Conservation (phyloP, 2,113 vertebrate genomes). For the Melanerpes formicivorus region DNA sequence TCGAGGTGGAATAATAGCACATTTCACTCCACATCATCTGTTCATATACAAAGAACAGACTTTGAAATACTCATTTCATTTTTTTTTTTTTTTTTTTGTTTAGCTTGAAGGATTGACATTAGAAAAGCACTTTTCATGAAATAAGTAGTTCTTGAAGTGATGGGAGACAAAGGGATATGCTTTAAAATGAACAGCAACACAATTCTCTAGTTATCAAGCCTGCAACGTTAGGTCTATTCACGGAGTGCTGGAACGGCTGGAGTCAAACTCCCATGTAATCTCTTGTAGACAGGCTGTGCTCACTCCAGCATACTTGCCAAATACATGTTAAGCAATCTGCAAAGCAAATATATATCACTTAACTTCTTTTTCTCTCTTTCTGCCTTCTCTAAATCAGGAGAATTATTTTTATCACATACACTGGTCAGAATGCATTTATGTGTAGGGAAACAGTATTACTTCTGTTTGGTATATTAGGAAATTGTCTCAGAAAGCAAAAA, state of each 20-base stretch:
- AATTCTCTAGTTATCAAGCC: slow-evolving; percentile 30
- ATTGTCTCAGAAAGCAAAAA: neutral
- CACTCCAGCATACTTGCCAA: neutral
- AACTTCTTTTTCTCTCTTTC: neutral
- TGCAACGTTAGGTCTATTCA: slow-evolving; percentile 23
- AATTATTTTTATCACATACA: neutral
- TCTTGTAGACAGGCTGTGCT: slow-evolving; percentile 27
- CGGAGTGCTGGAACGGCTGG: slow-evolving; percentile 6
- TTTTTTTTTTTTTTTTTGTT: slow-evolving; percentile 53
- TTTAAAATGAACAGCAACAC: slow-evolving; percentile 60
- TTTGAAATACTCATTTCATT: slow-evolving; percentile 53
- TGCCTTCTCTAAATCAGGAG: neutral
- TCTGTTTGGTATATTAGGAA: neutral
- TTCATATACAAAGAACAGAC: slow-evolving; percentile 43
- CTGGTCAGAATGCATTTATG: neutral
- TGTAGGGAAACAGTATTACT: neutral
- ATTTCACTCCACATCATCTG: slow-evolving; percentile 53
- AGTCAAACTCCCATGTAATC: slow-evolving; percentile 64
- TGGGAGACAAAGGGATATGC: slow-evolving; percentile 37
- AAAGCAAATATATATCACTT: neutral
- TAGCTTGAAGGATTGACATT: slow-evolving; percentile 52
- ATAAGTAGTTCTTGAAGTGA: slow-evolving; percentile 60
- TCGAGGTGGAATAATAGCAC: slow-evolving; percentile 21
- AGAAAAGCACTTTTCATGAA: slow-evolving; percentile 58
- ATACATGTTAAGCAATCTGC: neutral